Evolutionary conservation across 2,888 invertebrate species (phyloP), one percentile per base, ranked within the genome.

Genomic region (Yponomeuta malinellus): DNA sequence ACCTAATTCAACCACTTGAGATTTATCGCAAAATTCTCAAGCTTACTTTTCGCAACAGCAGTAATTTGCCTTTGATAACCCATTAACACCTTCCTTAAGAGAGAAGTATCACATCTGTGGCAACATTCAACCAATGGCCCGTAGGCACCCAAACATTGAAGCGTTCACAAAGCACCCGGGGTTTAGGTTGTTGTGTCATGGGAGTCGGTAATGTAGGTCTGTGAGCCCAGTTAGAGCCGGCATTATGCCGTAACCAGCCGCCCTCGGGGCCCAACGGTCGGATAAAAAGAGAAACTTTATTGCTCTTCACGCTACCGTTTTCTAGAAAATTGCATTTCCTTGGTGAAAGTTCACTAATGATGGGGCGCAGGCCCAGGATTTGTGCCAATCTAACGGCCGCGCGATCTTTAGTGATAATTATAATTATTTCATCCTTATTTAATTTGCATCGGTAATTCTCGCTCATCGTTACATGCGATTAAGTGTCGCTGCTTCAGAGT

Each of bases 291-390:
- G 89, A 89, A 84, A 87, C 83, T 81, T 81, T 81, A 80, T 79
- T 83, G 81, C 78, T 85, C 84, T 85, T 89, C 86, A 79, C 81
- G 90, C 90, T 90, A 90, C 89, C 85, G 89, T 92, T 89, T 91
- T 89, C 90, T 91, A 92, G 87, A 89, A 90, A 91, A 90, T 91
- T 88, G 83, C 89, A 81, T 90, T 90, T 91, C 90, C 90, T 88
- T 78, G 79, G 91, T 87, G 91, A 92, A 92, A 92, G 91, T 87
- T 75, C 74, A 75, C 78, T 88, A 89, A 90, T 90, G 82, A 87
- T 78, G 85, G 86, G 88, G 84, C 83, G 71, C 12, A 5, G 15
- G 68, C 48, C 83, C 83, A 86, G 86, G 84, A 86, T 82, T 84
- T 83, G 78, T 80, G 80, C 79, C 78, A 78, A 78, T 80, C 79